These are phyloP conservation scores for Empis livida DNA, from an alignment of 2,888 invertebrate genomes.

Conservation along the genomic window DNA sequence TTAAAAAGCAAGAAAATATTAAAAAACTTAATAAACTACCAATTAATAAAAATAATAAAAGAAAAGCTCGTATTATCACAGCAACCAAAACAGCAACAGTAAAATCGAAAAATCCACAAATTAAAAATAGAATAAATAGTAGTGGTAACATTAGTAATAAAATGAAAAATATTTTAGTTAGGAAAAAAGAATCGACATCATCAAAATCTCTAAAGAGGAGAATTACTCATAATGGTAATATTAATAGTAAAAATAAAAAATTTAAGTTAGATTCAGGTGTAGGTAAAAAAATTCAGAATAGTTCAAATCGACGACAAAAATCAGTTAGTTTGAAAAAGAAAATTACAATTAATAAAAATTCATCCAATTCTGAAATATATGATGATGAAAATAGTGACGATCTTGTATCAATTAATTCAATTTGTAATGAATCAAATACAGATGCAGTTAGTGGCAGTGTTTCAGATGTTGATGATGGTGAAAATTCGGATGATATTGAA, in stretches of 20 bases:
- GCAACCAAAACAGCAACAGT: neutral
- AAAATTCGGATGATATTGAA: slow-evolving; percentile 12
- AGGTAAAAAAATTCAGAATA: slow-evolving; percentile 8
- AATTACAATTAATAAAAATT: slow-evolving; percentile 4
- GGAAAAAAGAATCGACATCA: neutral
- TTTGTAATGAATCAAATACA: slow-evolving; percentile 5
- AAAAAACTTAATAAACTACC: no score
- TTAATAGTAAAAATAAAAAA: slow-evolving; percentile 26
- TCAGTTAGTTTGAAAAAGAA: slow-evolving; percentile 1
- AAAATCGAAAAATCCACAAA: neutral
- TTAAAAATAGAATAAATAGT: neutral
- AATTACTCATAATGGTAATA: slow-evolving; percentile 14
- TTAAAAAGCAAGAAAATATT: no score
- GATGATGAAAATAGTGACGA: slow-evolving; percentile 4
- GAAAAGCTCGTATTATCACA: neutral
- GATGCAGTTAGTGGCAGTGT: slow-evolving; percentile 6
- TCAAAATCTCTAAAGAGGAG: slow-evolving; percentile 11
- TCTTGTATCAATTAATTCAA: slow-evolving; percentile 6
- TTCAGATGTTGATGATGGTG: slow-evolving; percentile 14
- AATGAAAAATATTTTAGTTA: slow-evolving; percentile 3
- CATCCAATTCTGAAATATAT: neutral
- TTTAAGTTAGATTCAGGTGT: slow-evolving; percentile 25
- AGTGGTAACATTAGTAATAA: slow-evolving; percentile 3
- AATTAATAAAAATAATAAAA: neutral
- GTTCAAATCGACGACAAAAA: slow-evolving; percentile 11